These are phyloP conservation scores for Nestor notabilis DNA, from an alignment of 2,113 vertebrate genomes.

Conservation along the genomic window DNA sequence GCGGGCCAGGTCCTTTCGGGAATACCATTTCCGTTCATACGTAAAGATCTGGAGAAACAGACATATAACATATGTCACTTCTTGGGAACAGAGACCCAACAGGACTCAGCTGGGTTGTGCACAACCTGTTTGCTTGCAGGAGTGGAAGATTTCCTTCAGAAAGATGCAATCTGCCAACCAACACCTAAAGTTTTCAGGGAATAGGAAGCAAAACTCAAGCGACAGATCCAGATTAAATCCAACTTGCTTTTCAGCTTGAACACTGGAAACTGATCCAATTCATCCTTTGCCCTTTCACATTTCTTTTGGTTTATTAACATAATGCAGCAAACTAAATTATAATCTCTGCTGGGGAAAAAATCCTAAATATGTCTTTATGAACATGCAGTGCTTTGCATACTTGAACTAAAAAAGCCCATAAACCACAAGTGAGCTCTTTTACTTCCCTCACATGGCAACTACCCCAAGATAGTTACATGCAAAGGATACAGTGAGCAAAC, in stretches of 20 bases:
- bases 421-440: neutral
- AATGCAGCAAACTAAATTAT: neutral
- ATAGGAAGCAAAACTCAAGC: neutral
- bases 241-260: neutral
- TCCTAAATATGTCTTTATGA: neutral
- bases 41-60: conserved; percentile 85
- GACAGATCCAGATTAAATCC: neutral
- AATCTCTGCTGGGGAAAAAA: neutral
- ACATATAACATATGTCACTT: rapidly evolving
- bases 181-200: neutral
- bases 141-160: neutral
- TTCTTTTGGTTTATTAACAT: neutral
- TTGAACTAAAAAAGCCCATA: neutral
- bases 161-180: neutral
- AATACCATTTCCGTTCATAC: conserved; percentile 94
- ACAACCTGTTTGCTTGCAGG: rapidly evolving
- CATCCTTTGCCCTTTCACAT: neutral
- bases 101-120: rapidly evolving
- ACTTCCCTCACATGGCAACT: neutral
- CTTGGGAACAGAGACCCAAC: neutral
- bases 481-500: neutral
- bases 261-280: neutral
- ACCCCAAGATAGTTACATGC: neutral
- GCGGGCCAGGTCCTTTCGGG: conserved; percentile 91
- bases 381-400: neutral